phyloP scores from a whole-genome alignment of 2,797 vertebrate species.

The Poeciliopsis presidionis region DNA sequence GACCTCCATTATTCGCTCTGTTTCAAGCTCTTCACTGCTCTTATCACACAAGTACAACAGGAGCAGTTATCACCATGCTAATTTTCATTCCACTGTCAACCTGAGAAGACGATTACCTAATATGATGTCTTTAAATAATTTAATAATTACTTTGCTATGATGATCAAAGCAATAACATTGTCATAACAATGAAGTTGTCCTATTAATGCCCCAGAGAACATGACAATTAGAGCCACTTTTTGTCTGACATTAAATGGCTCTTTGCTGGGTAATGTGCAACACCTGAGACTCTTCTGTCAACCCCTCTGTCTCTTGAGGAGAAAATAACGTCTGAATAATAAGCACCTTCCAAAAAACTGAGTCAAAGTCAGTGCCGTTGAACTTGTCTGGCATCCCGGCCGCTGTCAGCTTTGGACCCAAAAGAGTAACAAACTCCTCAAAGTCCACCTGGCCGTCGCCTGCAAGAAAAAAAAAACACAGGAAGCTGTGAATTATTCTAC shows the following conservation, averaged over 20 bases:
- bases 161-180: constrained; percentile 24
- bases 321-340: constrained; percentile 48
- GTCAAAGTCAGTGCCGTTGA: constrained; percentile 95
- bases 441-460: constrained; percentile 98
- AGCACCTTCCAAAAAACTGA: constrained; percentile 97
- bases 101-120: constrained; percentile 53
- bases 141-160: constrained; percentile 35
- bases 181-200: constrained; percentile 3
- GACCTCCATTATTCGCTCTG: constrained; percentile 24
- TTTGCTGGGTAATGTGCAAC: constrained; percentile 20
- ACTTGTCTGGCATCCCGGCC: constrained; percentile 94
- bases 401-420: constrained; percentile 95
- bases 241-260: constrained; percentile 20
- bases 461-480: constrained; percentile 18
- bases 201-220: constrained; percentile 23
- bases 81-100: constrained; percentile 43
- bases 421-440: constrained; percentile 97
- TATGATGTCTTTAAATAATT: constrained; percentile 54
- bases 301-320: constrained; percentile 38
- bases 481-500: constrained; percentile 3
- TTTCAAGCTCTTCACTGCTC: constrained; percentile 9
- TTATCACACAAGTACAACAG: constrained; percentile 44
- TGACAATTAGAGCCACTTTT: constrained; percentile 44
- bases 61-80: constrained; percentile 28
- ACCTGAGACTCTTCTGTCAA: constrained; percentile 1